Base-by-base conservation (phyloP, 2,888 invertebrate species). In the Xestia rhomboidea region DNA sequence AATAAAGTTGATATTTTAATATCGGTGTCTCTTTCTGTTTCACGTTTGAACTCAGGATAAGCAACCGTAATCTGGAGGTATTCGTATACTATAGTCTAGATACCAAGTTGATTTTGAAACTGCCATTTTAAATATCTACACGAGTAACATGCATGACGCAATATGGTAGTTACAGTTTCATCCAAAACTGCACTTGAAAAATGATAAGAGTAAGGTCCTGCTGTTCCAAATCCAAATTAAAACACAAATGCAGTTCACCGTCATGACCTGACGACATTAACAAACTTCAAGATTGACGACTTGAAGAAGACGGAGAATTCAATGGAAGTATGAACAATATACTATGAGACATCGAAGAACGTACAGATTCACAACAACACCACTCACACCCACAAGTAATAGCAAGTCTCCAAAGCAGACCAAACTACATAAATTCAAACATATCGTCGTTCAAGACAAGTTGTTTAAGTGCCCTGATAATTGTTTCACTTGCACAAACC, bases 401-500 rank as follows among this genome's bases (percentile, higher is more conserved):
- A 67, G 11, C 57, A 24, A 60, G 34, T 27, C 0, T 49, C 38
- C 10, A 64, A 73, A 68, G 6, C 30, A 54, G 34, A 46, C 44
- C 64, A 77, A 68, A 70, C 64, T 46, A 70, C 57, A 83, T 83
- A 85, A 84, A 85, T 68, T 62, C 34, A 66, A 62, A 86, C 69
- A 79, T 62, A 86, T 86, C 72, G 71, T 83, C 70, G 57, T 41
- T 27, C 21, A 60, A 46, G 76, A 86, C 84, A 86, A 84, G 83
- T 84, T 79, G 66, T 69, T 76, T 68, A 83, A 85, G 77, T 68
- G 76, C 57, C 62, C 71, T 30, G 79, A 81, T 86, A 87, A 79
- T 81, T 68, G 75, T 83, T 86, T 88, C 75, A 71, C 77, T 87
- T 73, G 76, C 82, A 78, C 71, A 77, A 83, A 81, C 66, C 66